Evolutionary conservation across 1,140 invertebrate species (phyloP).

Genomic region (Thrips palmi): DNA sequence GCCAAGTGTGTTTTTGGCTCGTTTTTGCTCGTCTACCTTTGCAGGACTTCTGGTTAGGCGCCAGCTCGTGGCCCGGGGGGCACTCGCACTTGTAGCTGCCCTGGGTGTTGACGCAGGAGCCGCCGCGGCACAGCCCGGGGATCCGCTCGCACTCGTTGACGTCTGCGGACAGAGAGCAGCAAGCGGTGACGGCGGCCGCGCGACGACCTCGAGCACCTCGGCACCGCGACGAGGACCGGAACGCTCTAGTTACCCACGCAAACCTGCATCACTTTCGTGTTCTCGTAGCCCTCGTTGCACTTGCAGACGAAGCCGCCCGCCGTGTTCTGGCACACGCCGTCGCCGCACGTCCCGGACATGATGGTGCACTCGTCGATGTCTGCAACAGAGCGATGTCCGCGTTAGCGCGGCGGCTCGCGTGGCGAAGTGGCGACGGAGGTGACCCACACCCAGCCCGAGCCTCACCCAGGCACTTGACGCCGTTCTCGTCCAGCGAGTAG

Average conservation of each 20-base stretch:
- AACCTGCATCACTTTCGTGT: constrained; percentile 58
- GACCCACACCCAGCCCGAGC: constrained; percentile 6
- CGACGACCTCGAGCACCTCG: not conserved
- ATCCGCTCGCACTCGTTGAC: constrained; percentile 63
- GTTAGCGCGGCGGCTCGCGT: not conserved
- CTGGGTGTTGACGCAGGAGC: constrained; percentile 42
- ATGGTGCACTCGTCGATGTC: constrained; percentile 82
- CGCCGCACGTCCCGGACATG: constrained; percentile 63
- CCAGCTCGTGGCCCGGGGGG: constrained; percentile 43
- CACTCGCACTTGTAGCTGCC: constrained; percentile 55
- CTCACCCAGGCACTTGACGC: constrained; percentile 54
- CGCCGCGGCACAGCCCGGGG: constrained; percentile 44
- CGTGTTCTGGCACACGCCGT: constrained; percentile 63
- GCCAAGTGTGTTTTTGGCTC: not conserved
- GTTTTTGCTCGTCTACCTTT: constrained; percentile 28
- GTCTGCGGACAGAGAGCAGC: constrained; percentile 33
- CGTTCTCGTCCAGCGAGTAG: constrained; percentile 53
- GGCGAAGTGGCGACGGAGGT: constrained; percentile 4
- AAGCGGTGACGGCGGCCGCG: not conserved
- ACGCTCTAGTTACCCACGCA: constrained; percentile 48
- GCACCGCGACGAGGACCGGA: no score
- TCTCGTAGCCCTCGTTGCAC: constrained; percentile 56
- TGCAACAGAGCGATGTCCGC: no score
- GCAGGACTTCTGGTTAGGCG: constrained; percentile 39
- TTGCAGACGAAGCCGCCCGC: constrained; percentile 67